Evolutionary conservation across 2,797 vertebrate species (phyloP).

Genomic region (Diplodus puntazzo): DNA sequence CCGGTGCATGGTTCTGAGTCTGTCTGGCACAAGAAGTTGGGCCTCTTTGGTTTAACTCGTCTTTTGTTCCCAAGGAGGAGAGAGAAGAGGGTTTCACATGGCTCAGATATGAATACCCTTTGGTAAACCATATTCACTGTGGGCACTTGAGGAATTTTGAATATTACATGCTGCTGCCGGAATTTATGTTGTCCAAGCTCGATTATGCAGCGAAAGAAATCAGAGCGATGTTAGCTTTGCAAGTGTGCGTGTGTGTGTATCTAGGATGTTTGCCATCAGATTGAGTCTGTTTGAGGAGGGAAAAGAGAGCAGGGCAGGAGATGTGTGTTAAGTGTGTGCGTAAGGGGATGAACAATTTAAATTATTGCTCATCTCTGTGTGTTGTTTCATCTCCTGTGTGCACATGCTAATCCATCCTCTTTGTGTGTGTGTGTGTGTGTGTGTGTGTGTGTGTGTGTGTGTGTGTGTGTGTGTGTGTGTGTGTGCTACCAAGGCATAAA

Average conservation of each 20-base stretch:
- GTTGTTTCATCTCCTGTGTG: conserved; percentile 4
- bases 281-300: conserved; percentile 28
- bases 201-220: conserved; percentile 36
- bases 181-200: conserved; percentile 43
- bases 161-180: conserved; percentile 36
- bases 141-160: conserved; percentile 53
- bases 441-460: conserved; percentile 22
- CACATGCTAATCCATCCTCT: conserved; percentile 18
- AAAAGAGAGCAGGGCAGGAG: not conserved
- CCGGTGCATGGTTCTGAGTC: conserved; percentile 54
- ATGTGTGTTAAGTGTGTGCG: conserved; percentile 6
- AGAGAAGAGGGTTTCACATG: conserved; percentile 24
- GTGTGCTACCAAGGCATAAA: conserved; percentile 11
- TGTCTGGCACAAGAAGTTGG: conserved; percentile 55
- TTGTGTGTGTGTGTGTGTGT: conserved; percentile 25
- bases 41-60: conserved; percentile 29
- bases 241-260: conserved; percentile 23
- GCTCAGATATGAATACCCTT: conserved; percentile 44
- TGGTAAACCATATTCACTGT: conserved; percentile 50
- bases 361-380: conserved; percentile 28
- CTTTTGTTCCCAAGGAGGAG: conserved; percentile 47
- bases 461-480: conserved; percentile 18
- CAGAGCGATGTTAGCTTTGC: conserved; percentile 23
- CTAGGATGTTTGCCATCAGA: conserved; percentile 44
- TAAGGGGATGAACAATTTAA: conserved; percentile 10